phyloP scores from a whole-genome alignment of 1,140 invertebrate species.

The Apolygus lucorum region DNA sequence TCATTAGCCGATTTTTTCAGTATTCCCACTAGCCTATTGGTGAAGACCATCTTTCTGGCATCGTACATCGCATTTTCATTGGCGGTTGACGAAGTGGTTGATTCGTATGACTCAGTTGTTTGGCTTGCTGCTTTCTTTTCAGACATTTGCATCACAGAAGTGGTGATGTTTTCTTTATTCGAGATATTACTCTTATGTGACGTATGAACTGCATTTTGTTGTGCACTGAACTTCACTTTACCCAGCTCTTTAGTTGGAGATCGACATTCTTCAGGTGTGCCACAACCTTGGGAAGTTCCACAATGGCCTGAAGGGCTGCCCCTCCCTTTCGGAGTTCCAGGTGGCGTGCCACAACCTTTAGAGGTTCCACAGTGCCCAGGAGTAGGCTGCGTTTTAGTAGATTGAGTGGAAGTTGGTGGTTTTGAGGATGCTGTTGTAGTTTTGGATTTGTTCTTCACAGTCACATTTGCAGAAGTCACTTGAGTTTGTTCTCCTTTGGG shows the following conservation, averaged over 20 bases:
- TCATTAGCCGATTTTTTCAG: neutral
- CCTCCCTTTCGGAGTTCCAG: neutral
- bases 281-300: neutral
- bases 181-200: too few species aligned
- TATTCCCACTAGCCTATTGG: neutral
- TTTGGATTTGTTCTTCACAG: slow-evolving; percentile 17
- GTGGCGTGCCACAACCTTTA: neutral
- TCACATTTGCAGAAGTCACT: slow-evolving; percentile 8
- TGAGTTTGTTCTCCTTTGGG: slow-evolving; percentile 24
- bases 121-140: neutral
- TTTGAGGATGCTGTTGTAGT: neutral
- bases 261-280: neutral
- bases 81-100: too few species aligned
- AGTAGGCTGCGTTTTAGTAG: neutral
- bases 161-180: too few species aligned
- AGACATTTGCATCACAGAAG: neutral
- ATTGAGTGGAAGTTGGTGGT: neutral
- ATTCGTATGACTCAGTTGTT: neutral
- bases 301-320: neutral
- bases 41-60: neutral
- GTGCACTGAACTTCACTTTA: neutral
- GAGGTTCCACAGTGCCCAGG: neutral
- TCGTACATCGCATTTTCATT: too few species aligned
- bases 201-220: too few species aligned
- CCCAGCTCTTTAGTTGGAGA: neutral